phyloP scores from a whole-genome alignment of 2,113 vertebrate genomes.

The Calidris pugnax region DNA sequence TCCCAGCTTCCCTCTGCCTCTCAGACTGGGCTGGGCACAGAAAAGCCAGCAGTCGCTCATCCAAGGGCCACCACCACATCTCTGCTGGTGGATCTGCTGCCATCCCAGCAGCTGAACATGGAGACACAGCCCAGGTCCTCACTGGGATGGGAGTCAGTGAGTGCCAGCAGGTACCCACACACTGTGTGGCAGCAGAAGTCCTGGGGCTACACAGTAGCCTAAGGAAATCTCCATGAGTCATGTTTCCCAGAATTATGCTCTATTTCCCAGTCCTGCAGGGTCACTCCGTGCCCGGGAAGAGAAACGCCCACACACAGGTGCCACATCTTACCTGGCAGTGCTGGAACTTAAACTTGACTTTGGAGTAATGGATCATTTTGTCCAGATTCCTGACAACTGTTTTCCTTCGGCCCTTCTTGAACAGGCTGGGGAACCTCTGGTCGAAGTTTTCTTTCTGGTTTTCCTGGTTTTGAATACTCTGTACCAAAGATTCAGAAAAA shows the following conservation, averaged over 20 bases:
- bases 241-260: not conserved
- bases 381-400: conserved; percentile 85
- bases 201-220: not conserved
- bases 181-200: not conserved
- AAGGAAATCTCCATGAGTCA: accelerated
- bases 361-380: conserved; percentile 91
- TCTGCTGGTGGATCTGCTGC: not conserved
- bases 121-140: not conserved
- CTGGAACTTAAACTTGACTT: conserved; percentile 90
- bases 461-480: conserved; percentile 64
- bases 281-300: accelerated
- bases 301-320: not conserved
- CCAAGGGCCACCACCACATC: not conserved
- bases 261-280: not conserved
- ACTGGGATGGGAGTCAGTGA: not conserved
- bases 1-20: not conserved
- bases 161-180: accelerated
- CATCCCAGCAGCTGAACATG: not conserved
- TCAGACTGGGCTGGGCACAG: not conserved
- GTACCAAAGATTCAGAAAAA: not conserved
- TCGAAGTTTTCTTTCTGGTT: conserved; percentile 82
- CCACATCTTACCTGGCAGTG: conserved; percentile 85
- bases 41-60: not conserved
- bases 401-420: conserved; percentile 72
- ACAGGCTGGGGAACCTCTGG: conserved; percentile 76